Evolutionary conservation across 2,888 invertebrate genomes (phyloP), one percentile per base, ranked within the genome.

Genomic region (Nephrotoma guestfalica): DNA sequence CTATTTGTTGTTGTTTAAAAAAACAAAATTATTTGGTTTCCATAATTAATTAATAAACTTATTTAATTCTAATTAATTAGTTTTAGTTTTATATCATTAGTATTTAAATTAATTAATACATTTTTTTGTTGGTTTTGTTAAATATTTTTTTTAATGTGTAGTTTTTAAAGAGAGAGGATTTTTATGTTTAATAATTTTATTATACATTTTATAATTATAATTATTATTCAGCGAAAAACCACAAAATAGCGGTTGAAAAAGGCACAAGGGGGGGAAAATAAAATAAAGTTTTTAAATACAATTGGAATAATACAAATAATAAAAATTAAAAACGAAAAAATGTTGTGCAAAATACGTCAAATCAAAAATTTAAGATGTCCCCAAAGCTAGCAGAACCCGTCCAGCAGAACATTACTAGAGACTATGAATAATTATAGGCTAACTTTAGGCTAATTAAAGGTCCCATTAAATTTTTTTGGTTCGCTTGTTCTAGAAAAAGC

Each of bases 161-260:
- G 71, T 71, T 11, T 71, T 71, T 30, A 9, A 30, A 2, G 30
- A 71, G 71, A 71, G 71, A 71, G 71, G 71, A 2, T 71, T 71
- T 47, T 71, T 71, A 51, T 71, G 18, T 71, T 3, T 30, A 71
- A 71, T 71, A 71, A 71, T 71, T 71, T 71, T 30, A 71, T 71
- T 71, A 71, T 71, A 71, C 30, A 30, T 30, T 30, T 30, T 71
- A 71, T 71, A 71, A 43, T 30, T 30, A 30, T 43, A 43, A 71
- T 71, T 30, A 71, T 71, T 71, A 71, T 30, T 71, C 71, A 71
- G 71, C 71, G 30, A 41, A 84, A 84, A 84, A 84, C 84, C 84
- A 84, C 84, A 30, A 86, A 47, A 71, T 71, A 86, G 86, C 86
- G 86, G 86, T 86, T 86, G 86, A 86, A 86, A 86, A 86, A 86